A percentile compares a stretch with the other conserved stretches of the same genome.
Evolutionary conservation across 2,888 invertebrate genomes (phyloP).

Genomic region (Pyrochroa serraticornis): DNA sequence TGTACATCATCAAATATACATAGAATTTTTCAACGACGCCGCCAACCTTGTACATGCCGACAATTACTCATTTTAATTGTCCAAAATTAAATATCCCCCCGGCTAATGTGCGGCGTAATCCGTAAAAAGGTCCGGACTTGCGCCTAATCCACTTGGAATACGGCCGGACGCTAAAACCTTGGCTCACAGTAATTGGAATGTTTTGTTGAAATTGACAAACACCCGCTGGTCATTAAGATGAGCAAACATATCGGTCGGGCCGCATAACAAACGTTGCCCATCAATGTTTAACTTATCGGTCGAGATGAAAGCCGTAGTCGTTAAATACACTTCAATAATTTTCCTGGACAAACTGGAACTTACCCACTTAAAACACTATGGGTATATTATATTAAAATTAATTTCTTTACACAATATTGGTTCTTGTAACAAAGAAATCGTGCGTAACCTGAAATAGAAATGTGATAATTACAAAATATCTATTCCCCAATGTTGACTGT

Average conservation of each 20-base stretch:
- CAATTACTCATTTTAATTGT: constrained; percentile 29
- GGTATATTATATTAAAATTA: too few relatives aligned
- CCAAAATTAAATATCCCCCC: constrained; percentile 18
- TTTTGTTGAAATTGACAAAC: constrained; percentile 22
- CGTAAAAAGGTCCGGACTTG: neutral
- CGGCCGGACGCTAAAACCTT: neutral
- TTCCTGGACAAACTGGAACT: constrained; percentile 3
- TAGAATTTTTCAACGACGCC: constrained; percentile 29
- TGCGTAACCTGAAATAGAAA: too few relatives aligned
- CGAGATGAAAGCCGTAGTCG: neutral
- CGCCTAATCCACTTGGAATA: neutral
- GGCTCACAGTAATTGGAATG: constrained; percentile 8
- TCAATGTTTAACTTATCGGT: constrained; percentile 11
- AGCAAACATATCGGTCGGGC: constrained; percentile 13
- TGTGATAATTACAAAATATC: too few relatives aligned
- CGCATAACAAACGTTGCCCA: constrained; percentile 10
- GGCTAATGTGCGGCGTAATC: constrained; percentile 3
- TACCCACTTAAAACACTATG: too few relatives aligned
- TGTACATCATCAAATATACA: constrained; percentile 34
- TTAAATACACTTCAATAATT: constrained; percentile 4
- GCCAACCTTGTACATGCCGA: constrained; percentile 16
- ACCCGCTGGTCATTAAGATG: constrained; percentile 22
- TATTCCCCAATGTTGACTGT: too few relatives aligned
- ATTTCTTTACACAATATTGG: too few relatives aligned
- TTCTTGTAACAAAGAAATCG: too few relatives aligned